A percentile compares a stretch with the other conserved stretches of the same genome.
These are phyloP conservation scores for Brassicogethes aeneus DNA, from an alignment of 2,888 invertebrate species.

Conservation along the genomic window DNA sequence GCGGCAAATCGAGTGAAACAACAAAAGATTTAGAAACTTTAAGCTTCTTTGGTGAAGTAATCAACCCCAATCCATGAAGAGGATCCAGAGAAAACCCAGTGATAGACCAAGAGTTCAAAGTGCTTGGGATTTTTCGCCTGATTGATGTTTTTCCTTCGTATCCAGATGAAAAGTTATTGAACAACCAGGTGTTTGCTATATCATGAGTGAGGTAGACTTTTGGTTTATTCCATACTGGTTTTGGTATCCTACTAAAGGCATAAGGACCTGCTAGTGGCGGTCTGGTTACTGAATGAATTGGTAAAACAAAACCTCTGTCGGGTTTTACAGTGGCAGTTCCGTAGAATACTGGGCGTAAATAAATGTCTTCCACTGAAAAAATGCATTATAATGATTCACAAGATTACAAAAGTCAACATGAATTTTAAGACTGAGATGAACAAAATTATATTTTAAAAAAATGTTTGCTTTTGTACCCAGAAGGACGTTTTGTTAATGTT, in stretches of 20 bases:
- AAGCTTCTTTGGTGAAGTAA: conserved; percentile 53
- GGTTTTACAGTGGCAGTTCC: conserved; percentile 40
- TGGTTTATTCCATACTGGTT: conserved; percentile 69
- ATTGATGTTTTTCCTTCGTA: conserved; percentile 51
- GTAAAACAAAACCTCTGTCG: conserved; percentile 36
- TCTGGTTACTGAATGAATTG: conserved; percentile 54
- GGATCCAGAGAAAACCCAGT: conserved; percentile 76
- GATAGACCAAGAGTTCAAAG: conserved; percentile 77
- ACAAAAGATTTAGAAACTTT: conserved; percentile 79
- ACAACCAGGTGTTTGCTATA: conserved; percentile 73
- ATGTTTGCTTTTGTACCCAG: too few relatives aligned
- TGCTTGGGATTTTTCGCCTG: conserved; percentile 64
- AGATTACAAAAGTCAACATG: conserved; percentile 1
- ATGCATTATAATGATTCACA: conserved; percentile 2
- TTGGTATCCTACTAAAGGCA: conserved; percentile 80
- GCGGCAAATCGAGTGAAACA: conserved; percentile 78
- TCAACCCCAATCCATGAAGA: conserved; percentile 66
- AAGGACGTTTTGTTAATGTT: too few relatives aligned
- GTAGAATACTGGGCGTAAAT: conserved; percentile 37
- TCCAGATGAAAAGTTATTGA: conserved; percentile 73
- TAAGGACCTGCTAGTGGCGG: conserved; percentile 83
- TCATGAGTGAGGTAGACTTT: conserved; percentile 68
- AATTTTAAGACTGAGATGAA: too few relatives aligned
- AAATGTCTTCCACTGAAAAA: conserved; percentile 37
- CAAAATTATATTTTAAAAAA: too few relatives aligned